These are phyloP conservation scores for Acleris emargana DNA, from an alignment of 2,888 invertebrate species.

Conservation along the genomic window DNA sequence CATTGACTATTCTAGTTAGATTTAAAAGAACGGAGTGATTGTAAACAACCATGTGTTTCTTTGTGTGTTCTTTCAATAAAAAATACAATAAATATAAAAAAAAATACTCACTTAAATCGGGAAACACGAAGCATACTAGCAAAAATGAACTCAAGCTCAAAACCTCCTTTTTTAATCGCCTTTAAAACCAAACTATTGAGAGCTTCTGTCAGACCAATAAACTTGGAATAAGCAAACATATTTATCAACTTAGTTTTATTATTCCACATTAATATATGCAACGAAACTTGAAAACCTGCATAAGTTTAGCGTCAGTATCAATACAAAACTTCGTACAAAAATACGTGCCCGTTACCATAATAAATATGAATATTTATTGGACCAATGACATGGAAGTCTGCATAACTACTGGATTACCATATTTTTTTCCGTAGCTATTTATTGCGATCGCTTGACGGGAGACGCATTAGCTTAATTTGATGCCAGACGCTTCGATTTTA, in stretches of 20 bases:
- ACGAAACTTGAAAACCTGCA: slow-evolving; percentile 2
- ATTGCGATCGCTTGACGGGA: slow-evolving; percentile 24
- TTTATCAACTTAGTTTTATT: background rate
- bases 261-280: slow-evolving; percentile 1
- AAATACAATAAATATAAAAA: too few relatives aligned
- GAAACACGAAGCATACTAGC: too few relatives aligned
- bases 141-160: too few relatives aligned
- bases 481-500: slow-evolving; percentile 36
- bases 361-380: slow-evolving; percentile 26
- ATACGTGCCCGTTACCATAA: background rate
- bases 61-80: too few relatives aligned
- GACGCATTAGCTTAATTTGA: slow-evolving; percentile 41
- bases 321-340: slow-evolving; percentile 8
- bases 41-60: too few relatives aligned
- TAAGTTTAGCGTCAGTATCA: slow-evolving; percentile 13
- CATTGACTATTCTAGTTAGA: too few relatives aligned
- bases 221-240: too few relatives aligned
- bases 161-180: too few relatives aligned
- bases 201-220: too few relatives aligned
- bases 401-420: slow-evolving; percentile 31
- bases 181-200: too few relatives aligned
- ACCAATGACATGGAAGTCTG: slow-evolving; percentile 13
- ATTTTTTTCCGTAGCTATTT: slow-evolving; percentile 30
- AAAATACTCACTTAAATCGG: too few relatives aligned
- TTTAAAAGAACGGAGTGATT: too few relatives aligned